Evolutionary conservation across 2,113 vertebrate genomes (phyloP), one percentile per base, ranked within the genome.

Genomic region (Zeus faber): DNA sequence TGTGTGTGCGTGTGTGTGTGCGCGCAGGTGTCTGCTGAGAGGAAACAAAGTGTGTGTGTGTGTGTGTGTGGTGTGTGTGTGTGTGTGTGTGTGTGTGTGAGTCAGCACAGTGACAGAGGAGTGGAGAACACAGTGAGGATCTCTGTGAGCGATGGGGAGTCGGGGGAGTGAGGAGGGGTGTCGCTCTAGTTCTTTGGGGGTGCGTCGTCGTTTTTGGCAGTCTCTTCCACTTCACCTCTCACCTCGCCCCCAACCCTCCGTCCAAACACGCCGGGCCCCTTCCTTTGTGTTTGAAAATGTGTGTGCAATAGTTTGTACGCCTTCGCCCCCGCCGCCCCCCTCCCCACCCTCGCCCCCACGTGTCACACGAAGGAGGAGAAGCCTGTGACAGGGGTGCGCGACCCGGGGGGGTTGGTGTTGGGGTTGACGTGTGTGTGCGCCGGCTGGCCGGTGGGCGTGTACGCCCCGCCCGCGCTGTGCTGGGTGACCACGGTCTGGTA

Each of bases 341-440:
- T 33, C 33, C 4, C 33, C 4, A 14, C 33, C 11, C 33, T 37
- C 66, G 54, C 41, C 21, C 3, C 2, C 66, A 46, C 65, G 33
- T 77, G 72, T 98, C 92, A 98, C 76, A 98, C 96, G 2, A 98
- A 98, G 11, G 96, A 98, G 26, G 95, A 98, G 87, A 98, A 98
- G 31, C 96, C 95, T 11, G 95, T 96, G 74, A 97, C 92, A 6
- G 95, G 94, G 62, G 96, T 92, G 79, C 95, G 91, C 31, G 94
- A 89, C 74, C 94, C 88, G 0, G 92, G 88, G 0, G 83, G 83
- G 70, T 87, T 87, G 61, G 77, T 65, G 79, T 58, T 74, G 50
- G 83, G 75, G 71, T 80, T 83, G 72, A 70, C 65, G 35, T 83
- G 85, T 0, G 82, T 76, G 63, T 68, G 83, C 1, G 92, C 89